Evolutionary conservation across 2,888 invertebrate species (phyloP).

Genomic region (Apotomis capreana): DNA sequence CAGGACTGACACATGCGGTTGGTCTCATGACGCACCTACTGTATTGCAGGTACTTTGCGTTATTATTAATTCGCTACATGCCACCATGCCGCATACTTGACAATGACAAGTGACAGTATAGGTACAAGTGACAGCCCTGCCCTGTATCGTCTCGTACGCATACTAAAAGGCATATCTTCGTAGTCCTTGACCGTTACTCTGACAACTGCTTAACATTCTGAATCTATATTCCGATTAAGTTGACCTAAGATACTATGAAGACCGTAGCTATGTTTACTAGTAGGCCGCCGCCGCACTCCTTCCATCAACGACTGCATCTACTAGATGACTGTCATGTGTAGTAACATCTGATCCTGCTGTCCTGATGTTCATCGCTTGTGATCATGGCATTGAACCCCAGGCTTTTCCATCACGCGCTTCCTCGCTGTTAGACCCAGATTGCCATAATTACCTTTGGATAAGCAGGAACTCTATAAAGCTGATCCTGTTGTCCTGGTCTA

Average conservation of each 20-base stretch:
- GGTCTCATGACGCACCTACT: constrained; percentile 1
- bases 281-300: too few relatives aligned
- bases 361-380: too few relatives aligned
- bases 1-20: background rate
- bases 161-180: background rate
- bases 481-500: constrained; percentile 92
- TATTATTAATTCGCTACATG: constrained; percentile 20
- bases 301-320: too few relatives aligned
- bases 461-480: constrained; percentile 95
- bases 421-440: too few relatives aligned
- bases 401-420: too few relatives aligned
- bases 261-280: too few relatives aligned
- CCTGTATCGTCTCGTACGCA: constrained; percentile 11
- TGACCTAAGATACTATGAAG: too few relatives aligned
- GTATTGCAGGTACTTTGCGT: background rate
- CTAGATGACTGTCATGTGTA: too few relatives aligned
- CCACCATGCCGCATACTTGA: constrained; percentile 9
- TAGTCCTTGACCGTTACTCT: constrained; percentile 19
- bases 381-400: too few relatives aligned
- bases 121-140: constrained; percentile 8
- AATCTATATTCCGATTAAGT: background rate
- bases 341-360: too few relatives aligned
- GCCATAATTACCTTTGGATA: constrained; percentile 83
- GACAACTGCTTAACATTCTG: constrained; percentile 5
- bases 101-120: constrained; percentile 4